phyloP scores from a whole-genome alignment of 2,113 vertebrate species.

The Typhlomys cinereus region DNA sequence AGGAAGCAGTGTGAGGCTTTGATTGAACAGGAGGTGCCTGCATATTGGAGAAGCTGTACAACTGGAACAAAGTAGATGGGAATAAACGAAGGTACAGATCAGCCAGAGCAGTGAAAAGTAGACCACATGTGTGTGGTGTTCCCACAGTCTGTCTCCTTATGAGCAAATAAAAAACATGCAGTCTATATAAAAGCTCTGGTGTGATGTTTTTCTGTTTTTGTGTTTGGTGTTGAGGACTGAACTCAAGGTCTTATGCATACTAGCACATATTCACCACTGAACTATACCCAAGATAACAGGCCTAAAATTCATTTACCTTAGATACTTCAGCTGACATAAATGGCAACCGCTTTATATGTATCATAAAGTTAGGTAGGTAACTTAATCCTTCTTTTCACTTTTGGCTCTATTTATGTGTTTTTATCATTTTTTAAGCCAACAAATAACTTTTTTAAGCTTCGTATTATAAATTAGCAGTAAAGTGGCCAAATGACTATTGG shows the following conservation, averaged over 20 bases:
- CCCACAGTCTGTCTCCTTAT: not conserved
- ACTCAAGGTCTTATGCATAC: no score
- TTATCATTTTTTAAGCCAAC: not conserved
- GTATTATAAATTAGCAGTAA: constrained; percentile 7
- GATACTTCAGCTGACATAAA: not conserved
- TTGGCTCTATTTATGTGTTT: not conserved
- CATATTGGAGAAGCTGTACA: not conserved
- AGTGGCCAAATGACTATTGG: not conserved
- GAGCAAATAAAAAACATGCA: not conserved
- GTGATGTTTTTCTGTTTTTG: not conserved
- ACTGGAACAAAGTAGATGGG: not conserved
- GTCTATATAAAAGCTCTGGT: not conserved
- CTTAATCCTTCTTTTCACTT: not conserved
- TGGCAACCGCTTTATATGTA: not conserved
- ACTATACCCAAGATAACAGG: not conserved
- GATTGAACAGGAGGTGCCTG: no score
- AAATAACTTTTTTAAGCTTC: not conserved
- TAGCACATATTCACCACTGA: not conserved
- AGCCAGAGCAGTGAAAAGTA: not conserved
- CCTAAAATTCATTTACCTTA: not conserved
- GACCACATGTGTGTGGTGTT: not conserved
- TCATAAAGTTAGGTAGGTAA: constrained; percentile 15
- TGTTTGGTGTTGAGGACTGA: not conserved
- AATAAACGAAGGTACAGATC: not conserved
- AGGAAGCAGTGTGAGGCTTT: not conserved